Base-by-base conservation (phyloP, 2,888 invertebrate species). In the Thecocarcelia acutangulata region DNA sequence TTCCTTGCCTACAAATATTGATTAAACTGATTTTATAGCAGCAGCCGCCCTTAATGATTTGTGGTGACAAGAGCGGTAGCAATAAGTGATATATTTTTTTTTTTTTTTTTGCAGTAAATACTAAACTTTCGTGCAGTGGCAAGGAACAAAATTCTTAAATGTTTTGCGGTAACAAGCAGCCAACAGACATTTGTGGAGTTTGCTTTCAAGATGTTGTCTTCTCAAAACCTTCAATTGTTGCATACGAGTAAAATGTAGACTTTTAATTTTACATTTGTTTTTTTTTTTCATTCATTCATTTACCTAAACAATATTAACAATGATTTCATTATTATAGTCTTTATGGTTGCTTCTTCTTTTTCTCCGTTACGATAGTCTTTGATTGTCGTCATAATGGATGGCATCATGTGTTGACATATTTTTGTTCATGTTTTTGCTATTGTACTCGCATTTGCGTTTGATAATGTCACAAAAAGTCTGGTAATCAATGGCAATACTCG, bases 31-130 rank as follows among this genome's bases (percentile, higher is more conserved):
- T 73, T 82, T 76, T 75, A 64, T 78, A 74, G 63, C 69, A 74
- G 63, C 69, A 77, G 69, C 77, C 63, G 81, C 77, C 66, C 68
- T 73, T 81, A 73, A 81, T 77, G 73, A 77, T 73, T 81, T 81
- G 81, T 52, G 81, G 81, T 81, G 61, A 59, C 61, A 64, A 73
- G 68, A 77, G 73, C 73, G 69, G 81, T 77, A 77, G 77, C 77
- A 44, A 70, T 61, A 76, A 66, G 66, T 48, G 66, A 11, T 72
- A 66, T 3, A 24, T 24, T 24, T 24, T 24, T 24, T 24, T 24
- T 24, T 24, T 24, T 33, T 70, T 69, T 64, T 44, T 1, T 54
- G 69, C 46, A 37, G 56, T 77, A 68, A 61, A 76, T 11, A 13
- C 2, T 40, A 50, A 50, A 66, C 28, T 68, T 58, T 28, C 58